A percentile compares a stretch with the other conserved stretches of the same genome.
Conservation (phyloP, 1,140 invertebrate genomes). For the Drosophila rhopaloa region DNA sequence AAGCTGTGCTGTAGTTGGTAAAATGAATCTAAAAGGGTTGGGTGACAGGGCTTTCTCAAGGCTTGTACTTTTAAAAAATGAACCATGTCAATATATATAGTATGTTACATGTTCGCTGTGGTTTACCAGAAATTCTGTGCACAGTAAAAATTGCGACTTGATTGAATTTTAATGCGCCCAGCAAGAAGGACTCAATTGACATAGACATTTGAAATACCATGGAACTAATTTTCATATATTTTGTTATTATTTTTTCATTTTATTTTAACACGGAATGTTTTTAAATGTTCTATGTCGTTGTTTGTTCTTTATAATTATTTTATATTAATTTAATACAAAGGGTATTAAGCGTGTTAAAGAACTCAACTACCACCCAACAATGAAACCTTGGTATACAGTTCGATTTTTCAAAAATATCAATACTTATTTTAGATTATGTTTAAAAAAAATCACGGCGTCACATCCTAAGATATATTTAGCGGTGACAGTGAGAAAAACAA, state of each 20-base stretch:
- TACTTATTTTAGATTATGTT: no score
- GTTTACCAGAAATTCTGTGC: constrained; percentile 11
- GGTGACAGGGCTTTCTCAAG: not conserved
- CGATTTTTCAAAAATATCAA: no score
- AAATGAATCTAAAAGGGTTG: constrained; percentile 2
- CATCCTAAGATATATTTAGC: no score
- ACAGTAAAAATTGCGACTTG: constrained; percentile 32
- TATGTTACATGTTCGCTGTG: constrained; percentile 32
- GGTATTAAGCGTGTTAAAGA: no score
- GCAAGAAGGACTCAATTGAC: not conserved
- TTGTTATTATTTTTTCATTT: not conserved
- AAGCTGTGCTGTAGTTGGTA: constrained; percentile 10
- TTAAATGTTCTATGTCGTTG: not conserved
- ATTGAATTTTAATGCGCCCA: constrained; percentile 46
- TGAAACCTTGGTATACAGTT: no score
- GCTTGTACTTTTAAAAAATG: constrained; percentile 42
- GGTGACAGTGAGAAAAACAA: not conserved
- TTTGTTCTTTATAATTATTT: no score
- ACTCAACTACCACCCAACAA: no score
- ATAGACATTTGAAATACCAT: no score
- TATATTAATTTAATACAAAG: no score
- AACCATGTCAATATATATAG: constrained; percentile 52
- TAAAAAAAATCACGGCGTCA: not conserved
- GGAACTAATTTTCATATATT: not conserved
- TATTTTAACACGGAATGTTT: not conserved